Evolutionary conservation across 1,140 invertebrate genomes (phyloP).

Genomic region (Penaeus japonicus): DNA sequence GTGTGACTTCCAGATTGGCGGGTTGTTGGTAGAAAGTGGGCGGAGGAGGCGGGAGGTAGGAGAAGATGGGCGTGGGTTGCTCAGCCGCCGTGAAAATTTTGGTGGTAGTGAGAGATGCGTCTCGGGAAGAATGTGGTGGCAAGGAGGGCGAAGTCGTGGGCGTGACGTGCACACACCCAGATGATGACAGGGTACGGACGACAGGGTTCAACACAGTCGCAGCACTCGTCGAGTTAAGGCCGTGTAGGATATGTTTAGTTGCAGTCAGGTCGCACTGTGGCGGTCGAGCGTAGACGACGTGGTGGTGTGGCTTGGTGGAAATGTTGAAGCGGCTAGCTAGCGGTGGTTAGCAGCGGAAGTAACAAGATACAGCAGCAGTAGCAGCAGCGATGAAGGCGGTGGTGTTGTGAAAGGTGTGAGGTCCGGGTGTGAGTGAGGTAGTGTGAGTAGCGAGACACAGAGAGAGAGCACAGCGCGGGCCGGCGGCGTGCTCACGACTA

Average conservation of each 20-base stretch:
- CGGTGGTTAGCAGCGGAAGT: constrained; percentile 20
- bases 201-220: not conserved
- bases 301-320: not conserved
- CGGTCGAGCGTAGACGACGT: not conserved
- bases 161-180: not conserved
- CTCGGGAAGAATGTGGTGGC: constrained; percentile 39
- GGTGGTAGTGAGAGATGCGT: constrained; percentile 43
- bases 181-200: constrained; percentile 11
- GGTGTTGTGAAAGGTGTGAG: constrained; percentile 36
- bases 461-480: constrained; percentile 48
- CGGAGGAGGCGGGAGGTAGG: constrained; percentile 51
- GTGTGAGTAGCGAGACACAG: constrained; percentile 53
- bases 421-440: constrained; percentile 55
- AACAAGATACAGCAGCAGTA: constrained; percentile 15
- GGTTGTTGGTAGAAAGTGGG: constrained; percentile 46
- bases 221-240: constrained; percentile 13
- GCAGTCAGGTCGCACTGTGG: constrained; percentile 32
- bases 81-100: constrained; percentile 56
- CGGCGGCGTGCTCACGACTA: constrained; percentile 54
- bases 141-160: not conserved
- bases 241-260: constrained; percentile 31
- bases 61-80: constrained; percentile 52
- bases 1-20: constrained; percentile 55
- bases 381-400: constrained; percentile 19
- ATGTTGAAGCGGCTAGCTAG: constrained; percentile 5